Conservation (phyloP, 2,113 vertebrate species). For the Apodemus sylvaticus region DNA sequence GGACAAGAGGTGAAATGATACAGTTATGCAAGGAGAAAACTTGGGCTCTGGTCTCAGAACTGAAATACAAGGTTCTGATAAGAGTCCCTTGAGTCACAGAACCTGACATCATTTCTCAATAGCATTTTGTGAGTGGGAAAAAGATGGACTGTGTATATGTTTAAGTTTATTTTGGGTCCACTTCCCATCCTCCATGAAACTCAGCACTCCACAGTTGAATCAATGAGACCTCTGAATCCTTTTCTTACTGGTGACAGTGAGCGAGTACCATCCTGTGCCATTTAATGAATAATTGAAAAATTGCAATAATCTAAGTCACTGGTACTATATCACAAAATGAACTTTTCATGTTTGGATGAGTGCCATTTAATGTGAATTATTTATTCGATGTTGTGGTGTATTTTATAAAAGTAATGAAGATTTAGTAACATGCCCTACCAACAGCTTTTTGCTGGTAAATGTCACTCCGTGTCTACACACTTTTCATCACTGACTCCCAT, state of each 20-base stretch:
- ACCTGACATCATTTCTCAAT: conserved; percentile 24
- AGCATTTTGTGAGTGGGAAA: background rate
- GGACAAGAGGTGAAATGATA: conserved; percentile 23
- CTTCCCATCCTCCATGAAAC: background rate
- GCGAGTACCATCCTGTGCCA: background rate
- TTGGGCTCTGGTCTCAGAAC: background rate
- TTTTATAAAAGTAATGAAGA: conserved; percentile 75
- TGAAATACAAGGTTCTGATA: conserved; percentile 9
- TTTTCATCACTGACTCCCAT: conserved; percentile 6
- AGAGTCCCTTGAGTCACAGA: background rate
- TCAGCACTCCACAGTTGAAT: background rate
- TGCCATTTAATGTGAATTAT: conserved; percentile 62
- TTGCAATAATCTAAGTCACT: conserved; percentile 39
- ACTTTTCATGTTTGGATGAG: conserved; percentile 66
- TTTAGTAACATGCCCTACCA: conserved; percentile 40
- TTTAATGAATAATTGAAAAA: conserved; percentile 68
- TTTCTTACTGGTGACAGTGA: conserved; percentile 15
- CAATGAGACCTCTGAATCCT: conserved; percentile 20
- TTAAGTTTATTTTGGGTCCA: conserved; percentile 7
- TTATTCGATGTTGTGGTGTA: conserved; percentile 55
- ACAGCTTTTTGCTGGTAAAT: conserved; percentile 14
- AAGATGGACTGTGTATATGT: background rate
- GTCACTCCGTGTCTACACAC: background rate
- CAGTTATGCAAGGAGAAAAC: conserved; percentile 38
- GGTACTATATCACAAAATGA: conserved; percentile 54